phyloP scores from a whole-genome alignment of 2,888 invertebrate species.

The Hartigia nigra region DNA sequence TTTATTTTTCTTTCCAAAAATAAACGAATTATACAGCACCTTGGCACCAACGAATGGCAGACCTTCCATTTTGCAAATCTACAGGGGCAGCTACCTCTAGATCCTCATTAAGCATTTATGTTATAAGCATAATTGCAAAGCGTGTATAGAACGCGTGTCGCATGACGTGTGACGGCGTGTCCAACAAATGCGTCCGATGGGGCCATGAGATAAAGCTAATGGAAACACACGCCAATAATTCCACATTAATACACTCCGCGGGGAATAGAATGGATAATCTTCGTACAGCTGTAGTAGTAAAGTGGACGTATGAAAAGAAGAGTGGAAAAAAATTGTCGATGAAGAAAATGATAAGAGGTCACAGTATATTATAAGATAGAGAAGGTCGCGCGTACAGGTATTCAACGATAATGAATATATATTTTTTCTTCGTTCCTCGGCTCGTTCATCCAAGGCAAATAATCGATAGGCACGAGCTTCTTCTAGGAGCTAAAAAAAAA shows the following conservation, averaged over 20 bases:
- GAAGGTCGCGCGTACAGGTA: neutral
- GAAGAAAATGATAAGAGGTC: neutral
- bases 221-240: constrained; percentile 53
- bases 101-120: neutral
- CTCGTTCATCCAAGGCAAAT: neutral
- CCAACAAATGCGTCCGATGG: constrained; percentile 31
- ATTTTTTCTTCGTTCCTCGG: neutral
- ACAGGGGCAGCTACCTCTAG: neutral
- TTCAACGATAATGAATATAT: neutral
- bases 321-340: neutral
- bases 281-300: neutral
- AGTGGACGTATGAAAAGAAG: neutral
- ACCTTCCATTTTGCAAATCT: neutral
- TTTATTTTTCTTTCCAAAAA: neutral
- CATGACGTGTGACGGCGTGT: constrained; percentile 29
- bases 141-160: constrained; percentile 21
- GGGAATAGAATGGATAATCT: neutral
- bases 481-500: neutral
- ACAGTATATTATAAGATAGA: neutral
- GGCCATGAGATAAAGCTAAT: constrained; percentile 45
- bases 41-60: no score
- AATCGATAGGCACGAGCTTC: neutral
- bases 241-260: constrained; percentile 31
- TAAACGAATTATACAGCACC: no score
- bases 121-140: neutral